A percentile compares a stretch with the other conserved stretches of the same genome.
Evolutionary conservation across 2,797 vertebrate genomes (phyloP).

Genomic region (Anguilla obscura): DNA sequence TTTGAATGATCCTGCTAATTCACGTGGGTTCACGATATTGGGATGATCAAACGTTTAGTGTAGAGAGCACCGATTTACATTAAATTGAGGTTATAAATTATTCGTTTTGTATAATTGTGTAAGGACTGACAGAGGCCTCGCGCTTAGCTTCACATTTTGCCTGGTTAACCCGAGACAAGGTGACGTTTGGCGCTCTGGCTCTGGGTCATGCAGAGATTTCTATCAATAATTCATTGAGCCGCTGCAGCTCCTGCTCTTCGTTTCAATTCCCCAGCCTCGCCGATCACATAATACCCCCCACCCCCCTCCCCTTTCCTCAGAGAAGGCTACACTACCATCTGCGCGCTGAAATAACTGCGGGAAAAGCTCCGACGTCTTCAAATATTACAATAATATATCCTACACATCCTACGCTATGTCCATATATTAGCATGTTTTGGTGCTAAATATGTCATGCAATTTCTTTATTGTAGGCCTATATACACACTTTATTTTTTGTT

Average conservation of each 20-base stretch:
- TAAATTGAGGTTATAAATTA: neutral
- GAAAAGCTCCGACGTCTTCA: constrained; percentile 31
- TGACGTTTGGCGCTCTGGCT: constrained; percentile 59
- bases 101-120: neutral
- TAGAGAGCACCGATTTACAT: neutral
- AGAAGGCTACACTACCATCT: constrained; percentile 49
- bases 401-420: neutral
- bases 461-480: neutral
- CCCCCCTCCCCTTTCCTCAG: constrained; percentile 48
- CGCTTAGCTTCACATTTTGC: constrained; percentile 58
- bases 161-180: constrained; percentile 73
- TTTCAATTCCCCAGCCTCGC: constrained; percentile 65
- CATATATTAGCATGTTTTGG: neutral
- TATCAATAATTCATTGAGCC: constrained; percentile 80
- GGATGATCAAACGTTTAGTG: neutral
- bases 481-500: neutral
- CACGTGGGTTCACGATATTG: neutral
- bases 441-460: neutral
- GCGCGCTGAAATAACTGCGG: constrained; percentile 40
- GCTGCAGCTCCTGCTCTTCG: constrained; percentile 77
- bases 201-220: constrained; percentile 73
- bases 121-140: constrained; percentile 42
- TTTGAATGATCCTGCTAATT: neutral
- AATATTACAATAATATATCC: neutral
- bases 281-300: constrained; percentile 73